Conservation (phyloP, 2,797 vertebrate genomes). For the Clamator glandarius region DNA sequence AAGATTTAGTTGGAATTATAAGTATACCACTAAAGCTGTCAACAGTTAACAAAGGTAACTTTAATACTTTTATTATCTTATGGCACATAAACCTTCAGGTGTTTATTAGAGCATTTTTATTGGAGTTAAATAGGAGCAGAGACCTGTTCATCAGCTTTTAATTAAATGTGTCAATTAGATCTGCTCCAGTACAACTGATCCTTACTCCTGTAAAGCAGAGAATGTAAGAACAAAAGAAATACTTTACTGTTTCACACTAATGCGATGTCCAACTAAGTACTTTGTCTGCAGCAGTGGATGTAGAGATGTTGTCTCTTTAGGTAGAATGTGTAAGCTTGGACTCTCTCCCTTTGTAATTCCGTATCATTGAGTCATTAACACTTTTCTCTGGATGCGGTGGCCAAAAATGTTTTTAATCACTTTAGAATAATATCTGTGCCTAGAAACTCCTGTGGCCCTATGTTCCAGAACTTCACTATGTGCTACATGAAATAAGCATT, state of each 20-base stretch:
- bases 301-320: neutral
- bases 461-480: neutral
- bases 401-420: neutral
- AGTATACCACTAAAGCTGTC: conserved; percentile 95
- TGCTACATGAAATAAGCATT: neutral
- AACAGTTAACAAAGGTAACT: conserved; percentile 92
- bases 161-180: neutral
- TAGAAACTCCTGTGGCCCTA: neutral
- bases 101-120: neutral
- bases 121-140: neutral
- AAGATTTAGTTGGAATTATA: conserved; percentile 97
- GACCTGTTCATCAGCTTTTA: neutral
- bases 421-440: neutral
- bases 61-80: neutral
- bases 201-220: neutral
- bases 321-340: neutral
- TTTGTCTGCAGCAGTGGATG: neutral
- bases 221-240: neutral
- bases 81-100: neutral
- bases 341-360: neutral
- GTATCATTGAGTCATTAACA: neutral
- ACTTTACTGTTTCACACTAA: neutral
- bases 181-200: neutral
- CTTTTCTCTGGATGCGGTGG: neutral
- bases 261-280: neutral